Conservation (phyloP, 2,797 vertebrate species). For the Myotis daubentonii region DNA sequence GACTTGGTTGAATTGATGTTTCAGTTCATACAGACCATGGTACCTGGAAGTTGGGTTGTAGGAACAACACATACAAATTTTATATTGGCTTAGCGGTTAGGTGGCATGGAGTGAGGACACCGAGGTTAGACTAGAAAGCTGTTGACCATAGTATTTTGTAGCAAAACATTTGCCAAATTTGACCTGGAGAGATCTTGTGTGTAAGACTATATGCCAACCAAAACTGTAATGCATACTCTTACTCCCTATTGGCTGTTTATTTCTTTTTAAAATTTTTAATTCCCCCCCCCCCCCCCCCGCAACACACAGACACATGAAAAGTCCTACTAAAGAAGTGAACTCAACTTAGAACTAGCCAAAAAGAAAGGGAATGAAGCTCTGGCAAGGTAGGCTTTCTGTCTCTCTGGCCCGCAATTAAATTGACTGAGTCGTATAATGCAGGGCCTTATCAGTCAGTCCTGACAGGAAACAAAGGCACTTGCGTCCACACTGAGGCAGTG, state of each 20-base stretch:
- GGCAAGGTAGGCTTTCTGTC: neutral
- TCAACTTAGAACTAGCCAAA: neutral
- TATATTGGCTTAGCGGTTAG: neutral
- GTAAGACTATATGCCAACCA: neutral
- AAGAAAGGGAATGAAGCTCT: neutral
- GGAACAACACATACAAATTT: neutral
- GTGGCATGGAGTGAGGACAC: neutral
- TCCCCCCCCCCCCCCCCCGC: too few relatives aligned
- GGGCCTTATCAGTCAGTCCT: conserved; percentile 52
- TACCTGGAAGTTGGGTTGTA: neutral
- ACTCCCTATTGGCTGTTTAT: neutral
- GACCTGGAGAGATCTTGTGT: neutral
- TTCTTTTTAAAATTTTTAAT: neutral
- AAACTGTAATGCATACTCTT: neutral
- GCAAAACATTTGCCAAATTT: neutral
- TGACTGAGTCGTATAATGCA: conserved; percentile 54
- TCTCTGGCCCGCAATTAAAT: conserved; percentile 21
- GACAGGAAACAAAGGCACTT: conserved; percentile 60
- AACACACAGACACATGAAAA: neutral
- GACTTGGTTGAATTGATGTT: neutral
- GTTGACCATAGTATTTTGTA: neutral
- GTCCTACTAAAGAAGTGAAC: neutral
- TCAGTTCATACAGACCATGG: neutral
- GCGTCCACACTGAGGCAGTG: conserved; percentile 48
- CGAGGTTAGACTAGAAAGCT: neutral